phyloP scores from a whole-genome alignment of 2,888 invertebrate species.

The Sympetrum striolatum region DNA sequence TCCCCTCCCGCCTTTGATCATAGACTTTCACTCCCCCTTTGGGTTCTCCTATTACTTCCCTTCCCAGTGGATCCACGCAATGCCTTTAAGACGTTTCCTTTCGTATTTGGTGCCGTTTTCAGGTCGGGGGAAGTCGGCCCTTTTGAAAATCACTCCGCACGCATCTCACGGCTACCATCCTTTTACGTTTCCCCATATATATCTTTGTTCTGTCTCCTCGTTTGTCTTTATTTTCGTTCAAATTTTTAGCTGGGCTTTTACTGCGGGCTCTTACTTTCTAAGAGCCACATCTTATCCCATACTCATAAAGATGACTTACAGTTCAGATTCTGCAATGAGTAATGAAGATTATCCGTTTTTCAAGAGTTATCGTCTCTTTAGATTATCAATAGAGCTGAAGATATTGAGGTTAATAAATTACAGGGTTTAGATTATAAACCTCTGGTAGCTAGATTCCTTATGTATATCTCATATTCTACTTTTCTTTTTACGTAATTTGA shows the following conservation, averaged over 20 bases:
- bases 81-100: background rate
- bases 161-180: background rate
- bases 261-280: background rate
- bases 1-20: background rate
- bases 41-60: background rate
- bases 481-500: too few species aligned
- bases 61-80: background rate
- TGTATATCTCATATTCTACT: too few species aligned
- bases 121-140: background rate
- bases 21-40: background rate
- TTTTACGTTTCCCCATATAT: background rate
- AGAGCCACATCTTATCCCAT: background rate
- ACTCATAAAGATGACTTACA: too few species aligned
- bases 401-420: too few species aligned
- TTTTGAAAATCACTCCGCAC: background rate
- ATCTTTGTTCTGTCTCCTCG: background rate
- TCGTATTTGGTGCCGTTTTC: background rate
- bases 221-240: background rate
- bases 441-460: too few species aligned
- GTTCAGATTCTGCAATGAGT: too few species aligned
- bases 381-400: too few species aligned
- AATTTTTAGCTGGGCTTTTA: background rate
- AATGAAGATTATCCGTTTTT: too few species aligned
- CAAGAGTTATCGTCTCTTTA: too few species aligned
- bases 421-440: too few species aligned